phyloP scores from a whole-genome alignment of 2,113 vertebrate genomes.

The Delphinapterus leucas region DNA sequence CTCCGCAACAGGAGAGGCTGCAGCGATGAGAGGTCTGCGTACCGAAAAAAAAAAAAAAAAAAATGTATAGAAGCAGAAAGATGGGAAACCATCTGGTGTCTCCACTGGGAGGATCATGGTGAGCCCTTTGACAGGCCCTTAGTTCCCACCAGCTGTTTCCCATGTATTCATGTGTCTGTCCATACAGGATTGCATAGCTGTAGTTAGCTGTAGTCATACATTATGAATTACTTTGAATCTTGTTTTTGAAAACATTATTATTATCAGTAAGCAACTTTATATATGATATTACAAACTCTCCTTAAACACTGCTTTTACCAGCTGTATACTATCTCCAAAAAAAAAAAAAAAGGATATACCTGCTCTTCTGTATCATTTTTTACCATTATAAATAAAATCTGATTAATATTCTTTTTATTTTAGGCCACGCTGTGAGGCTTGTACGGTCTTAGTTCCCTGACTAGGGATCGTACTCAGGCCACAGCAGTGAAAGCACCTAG shows the following conservation, averaged over 20 bases:
- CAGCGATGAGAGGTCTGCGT: too few relatives aligned
- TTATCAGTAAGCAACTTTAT: not conserved
- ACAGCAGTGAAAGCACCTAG: too few relatives aligned
- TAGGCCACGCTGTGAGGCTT: not conserved
- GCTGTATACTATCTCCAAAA: not conserved
- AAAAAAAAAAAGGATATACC: not conserved
- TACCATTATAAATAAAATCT: not conserved
- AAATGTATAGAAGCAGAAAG: too few relatives aligned
- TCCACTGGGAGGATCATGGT: not conserved
- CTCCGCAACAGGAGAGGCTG: too few relatives aligned
- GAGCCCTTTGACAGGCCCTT: rapidly evolving
- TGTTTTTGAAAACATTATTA: not conserved
- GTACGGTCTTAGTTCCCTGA: too few relatives aligned
- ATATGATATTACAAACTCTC: not conserved
- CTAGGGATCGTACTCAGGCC: too few relatives aligned
- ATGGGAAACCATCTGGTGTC: not conserved
- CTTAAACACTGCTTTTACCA: not conserved
- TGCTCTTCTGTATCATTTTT: not conserved
- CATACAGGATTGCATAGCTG: not conserved
- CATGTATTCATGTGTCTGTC: too few relatives aligned
- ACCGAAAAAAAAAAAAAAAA: too few relatives aligned
- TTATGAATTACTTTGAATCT: not conserved
- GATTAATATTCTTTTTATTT: not conserved
- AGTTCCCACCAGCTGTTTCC: not conserved
- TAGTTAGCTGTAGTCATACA: not conserved